Conservation (phyloP, 2,113 vertebrate genomes). For the Conger conger region DNA sequence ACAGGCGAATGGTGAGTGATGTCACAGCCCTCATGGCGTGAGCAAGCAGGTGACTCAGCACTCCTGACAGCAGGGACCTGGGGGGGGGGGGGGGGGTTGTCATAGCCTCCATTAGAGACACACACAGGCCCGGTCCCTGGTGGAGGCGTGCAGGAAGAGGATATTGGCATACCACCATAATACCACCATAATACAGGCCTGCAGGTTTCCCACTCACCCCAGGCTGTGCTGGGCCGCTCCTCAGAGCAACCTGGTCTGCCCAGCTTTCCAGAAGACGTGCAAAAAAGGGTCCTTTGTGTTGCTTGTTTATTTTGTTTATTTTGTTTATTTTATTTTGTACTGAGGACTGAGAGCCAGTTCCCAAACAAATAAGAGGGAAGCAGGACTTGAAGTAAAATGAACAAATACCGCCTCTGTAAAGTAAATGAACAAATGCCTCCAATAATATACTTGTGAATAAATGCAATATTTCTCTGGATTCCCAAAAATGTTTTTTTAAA, state of each 20-base stretch:
- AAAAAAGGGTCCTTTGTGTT: background rate
- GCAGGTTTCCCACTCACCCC: background rate
- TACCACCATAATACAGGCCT: too few relatives aligned
- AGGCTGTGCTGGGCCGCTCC: background rate
- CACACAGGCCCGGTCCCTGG: background rate
- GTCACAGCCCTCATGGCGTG: background rate
- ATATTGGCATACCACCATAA: background rate
- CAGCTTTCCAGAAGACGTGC: background rate
- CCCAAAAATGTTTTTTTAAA: too few relatives aligned
- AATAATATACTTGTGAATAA: too few relatives aligned
- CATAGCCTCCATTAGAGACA: background rate
- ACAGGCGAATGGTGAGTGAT: conserved; percentile 2
- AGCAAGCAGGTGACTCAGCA: background rate
- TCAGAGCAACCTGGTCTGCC: background rate
- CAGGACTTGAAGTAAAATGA: too few relatives aligned
- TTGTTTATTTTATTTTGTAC: too few relatives aligned
- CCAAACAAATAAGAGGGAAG: too few relatives aligned
- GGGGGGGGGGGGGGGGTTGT: background rate
- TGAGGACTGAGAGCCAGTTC: too few relatives aligned
- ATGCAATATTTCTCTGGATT: too few relatives aligned
- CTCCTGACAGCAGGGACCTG: background rate
- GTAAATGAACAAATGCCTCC: too few relatives aligned
- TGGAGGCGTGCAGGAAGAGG: background rate
- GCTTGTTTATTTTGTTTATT: background rate
- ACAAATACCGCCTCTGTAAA: too few relatives aligned